Conservation (phyloP, 1,140 invertebrate genomes). For the Lucilia cuprina region DNA sequence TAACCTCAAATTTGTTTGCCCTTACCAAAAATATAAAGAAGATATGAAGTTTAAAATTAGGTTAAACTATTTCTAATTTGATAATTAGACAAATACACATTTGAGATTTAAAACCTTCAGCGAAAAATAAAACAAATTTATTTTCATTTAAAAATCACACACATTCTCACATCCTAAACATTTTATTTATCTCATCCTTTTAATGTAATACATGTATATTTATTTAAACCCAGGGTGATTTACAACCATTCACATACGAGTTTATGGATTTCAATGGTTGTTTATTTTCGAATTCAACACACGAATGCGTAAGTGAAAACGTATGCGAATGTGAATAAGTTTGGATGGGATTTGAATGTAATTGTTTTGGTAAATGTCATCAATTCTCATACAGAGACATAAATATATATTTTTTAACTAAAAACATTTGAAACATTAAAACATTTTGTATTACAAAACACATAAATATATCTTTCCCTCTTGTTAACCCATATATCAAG, state of each 20-base stretch:
- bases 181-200: neutral
- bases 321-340: neutral
- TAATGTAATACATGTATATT: neutral
- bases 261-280: neutral
- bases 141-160: too few relatives aligned
- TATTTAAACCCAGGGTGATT: neutral
- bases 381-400: neutral
- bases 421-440: neutral
- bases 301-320: neutral
- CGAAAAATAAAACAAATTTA: too few relatives aligned
- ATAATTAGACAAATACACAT: too few relatives aligned
- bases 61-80: too few relatives aligned
- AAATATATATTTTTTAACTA: neutral
- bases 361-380: neutral
- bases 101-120: too few relatives aligned
- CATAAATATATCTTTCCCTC: neutral
- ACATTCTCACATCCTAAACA: too few relatives aligned
- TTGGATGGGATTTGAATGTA: neutral
- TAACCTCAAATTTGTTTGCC: too few relatives aligned
- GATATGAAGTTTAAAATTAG: too few relatives aligned
- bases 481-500: neutral
- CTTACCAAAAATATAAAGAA: too few relatives aligned
- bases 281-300: neutral
- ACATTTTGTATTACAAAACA: neutral
- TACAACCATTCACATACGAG: neutral